Base-by-base conservation (phyloP, 2,113 vertebrate species). In the Puntigrus tetrazona region DNA sequence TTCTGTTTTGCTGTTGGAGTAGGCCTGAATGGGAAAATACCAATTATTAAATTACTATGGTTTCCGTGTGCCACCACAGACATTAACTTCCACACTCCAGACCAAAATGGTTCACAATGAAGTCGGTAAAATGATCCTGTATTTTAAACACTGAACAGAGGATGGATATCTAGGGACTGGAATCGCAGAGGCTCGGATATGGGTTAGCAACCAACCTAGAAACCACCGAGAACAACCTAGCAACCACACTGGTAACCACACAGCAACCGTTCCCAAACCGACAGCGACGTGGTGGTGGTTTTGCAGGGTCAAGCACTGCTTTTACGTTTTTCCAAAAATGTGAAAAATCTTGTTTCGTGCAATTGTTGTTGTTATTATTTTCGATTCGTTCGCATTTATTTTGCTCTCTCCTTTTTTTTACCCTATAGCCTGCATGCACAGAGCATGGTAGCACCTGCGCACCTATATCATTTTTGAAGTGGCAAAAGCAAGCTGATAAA, bases 391-490 rank as follows among this genome's bases (percentile, higher is more conserved):
- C 25, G 38, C 69, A 43, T 72, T 55, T 22, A n/a, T 8, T 55
- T 55, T 7, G 22, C 18, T 38, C 0, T 41, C 2, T 29, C 50
- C n/a, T 20, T 7, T 18, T 27, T 63, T 63, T 63, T 27, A 78
- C 20, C 29, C 18, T 76, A 50, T 18, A 47, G 14, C 36, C 36
- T 72, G 36, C 18, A 82, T 10, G 27, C 67, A 22, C 16, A 65
- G 2, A 29, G 34, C 13, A 59, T 18, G 63, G 14, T 27, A 70
- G 79, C 29, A 81, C 43, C 20, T 81, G 29, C 20, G 70, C 43
- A 52, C 29, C 41, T 34, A 81, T 67, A 81, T 81, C 8, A 81
- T 67, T 81, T 81, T 63, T 14, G 7, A 76, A 50, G 41, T 34
- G 16, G 41, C 9, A 31, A 67, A 81, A 70, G 29, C 18, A 52